Evolutionary conservation across 2,113 vertebrate genomes (phyloP), one percentile per base, ranked within the genome.

Genomic region (Notothenia coriiceps): DNA sequence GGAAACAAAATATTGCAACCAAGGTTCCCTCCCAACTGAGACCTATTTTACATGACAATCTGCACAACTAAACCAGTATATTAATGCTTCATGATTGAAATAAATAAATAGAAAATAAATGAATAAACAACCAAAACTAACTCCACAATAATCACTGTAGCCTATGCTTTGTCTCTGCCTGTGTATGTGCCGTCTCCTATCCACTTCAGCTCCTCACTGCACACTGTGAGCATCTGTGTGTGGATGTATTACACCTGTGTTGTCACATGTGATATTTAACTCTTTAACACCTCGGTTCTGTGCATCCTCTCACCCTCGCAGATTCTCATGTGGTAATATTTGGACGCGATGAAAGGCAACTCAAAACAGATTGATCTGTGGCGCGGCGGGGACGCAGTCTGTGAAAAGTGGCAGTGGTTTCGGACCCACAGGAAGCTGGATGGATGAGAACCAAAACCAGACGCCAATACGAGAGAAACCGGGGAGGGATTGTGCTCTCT

Each of bases 401-500:
- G 74, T 63, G 74, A 86, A 83, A 86, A 74, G 70, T 83, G 85
- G 61, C 77, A 17, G 79, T 44, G 65, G 61, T 71, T 91, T 71
- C 63, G 80, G 86, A 89, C 84, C 74, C 68, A 57, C 68, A 64
- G 85, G 83, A 88, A 86, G 70, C 65, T 68, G 86, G 71, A 71
- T 9, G 22, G 72, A 84, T 52, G 70, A 70, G 84, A 93, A 88
- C 77, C 70, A 74, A 79, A 91, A 86, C 87, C 89, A 93, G 90
- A 90, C 79, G 10, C 18, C 63, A 52, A 22, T 68, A 62, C n/a
- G 56, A 85, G 69, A 75, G 85, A 75, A 79, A 78, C 14, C 0
- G 40, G 64, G 71, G 54, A 61, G 70, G 69, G 74, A 56, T 59
- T 50, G 22, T 46, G 61, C 68, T 67, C 51, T 61, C 14, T 10